These are phyloP conservation scores for Zaprionus ghesquierei DNA, from an alignment of 1,140 invertebrate species.

Conservation along the genomic window DNA sequence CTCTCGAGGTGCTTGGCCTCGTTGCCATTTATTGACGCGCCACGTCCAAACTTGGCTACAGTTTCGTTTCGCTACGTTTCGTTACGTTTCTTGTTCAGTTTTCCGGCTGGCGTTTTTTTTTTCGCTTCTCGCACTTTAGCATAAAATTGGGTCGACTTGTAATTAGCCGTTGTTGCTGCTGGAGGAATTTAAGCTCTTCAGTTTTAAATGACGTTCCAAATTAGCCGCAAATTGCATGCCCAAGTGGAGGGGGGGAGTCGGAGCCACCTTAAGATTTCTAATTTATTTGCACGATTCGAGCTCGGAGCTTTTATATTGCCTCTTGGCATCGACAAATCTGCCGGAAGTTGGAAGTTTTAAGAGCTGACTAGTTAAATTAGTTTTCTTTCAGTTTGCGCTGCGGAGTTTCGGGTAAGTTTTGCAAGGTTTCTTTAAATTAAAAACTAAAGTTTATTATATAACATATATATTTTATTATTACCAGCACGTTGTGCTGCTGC, in stretches of 20 bases:
- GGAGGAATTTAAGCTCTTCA: conserved; percentile 59
- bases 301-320: not conserved
- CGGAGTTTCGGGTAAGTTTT: not conserved
- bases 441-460: not conserved
- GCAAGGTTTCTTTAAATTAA: not conserved
- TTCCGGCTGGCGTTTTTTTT: not conserved
- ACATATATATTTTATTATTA: not conserved
- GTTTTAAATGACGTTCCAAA: conserved; percentile 51
- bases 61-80: conserved; percentile 17
- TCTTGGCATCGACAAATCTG: not conserved
- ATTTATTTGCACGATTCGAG: not conserved
- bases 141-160: conserved; percentile 71
- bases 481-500: not conserved
- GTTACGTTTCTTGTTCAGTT: not conserved
- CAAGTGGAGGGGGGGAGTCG: conserved; percentile 7
- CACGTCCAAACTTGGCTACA: conserved; percentile 30
- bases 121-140: conserved; percentile 70
- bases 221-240: conserved; percentile 35
- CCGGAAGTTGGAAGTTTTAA: not conserved
- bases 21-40: conserved; percentile 75
- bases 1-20: conserved; percentile 74
- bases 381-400: not conserved
- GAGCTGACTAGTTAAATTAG: not conserved
- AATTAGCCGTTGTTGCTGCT: conserved; percentile 74
- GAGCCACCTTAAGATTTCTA: not conserved